phyloP scores from a whole-genome alignment of 2,888 invertebrate genomes.

The Peribatodes rhomboidaria region DNA sequence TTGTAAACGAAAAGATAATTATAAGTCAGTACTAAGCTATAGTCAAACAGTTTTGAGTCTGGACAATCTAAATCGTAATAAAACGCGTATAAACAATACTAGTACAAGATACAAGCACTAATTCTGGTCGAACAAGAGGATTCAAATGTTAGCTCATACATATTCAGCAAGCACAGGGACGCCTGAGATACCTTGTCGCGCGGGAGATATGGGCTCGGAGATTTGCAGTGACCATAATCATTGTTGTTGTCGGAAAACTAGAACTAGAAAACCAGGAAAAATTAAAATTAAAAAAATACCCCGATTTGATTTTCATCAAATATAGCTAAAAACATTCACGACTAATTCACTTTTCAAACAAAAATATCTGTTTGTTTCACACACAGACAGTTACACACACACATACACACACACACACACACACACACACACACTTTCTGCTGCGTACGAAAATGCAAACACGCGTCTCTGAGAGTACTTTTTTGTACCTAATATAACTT shows the following conservation, averaged over 20 bases:
- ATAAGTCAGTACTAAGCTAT: neutral
- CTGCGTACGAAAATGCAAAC: too few relatives aligned
- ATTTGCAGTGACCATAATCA: constrained; percentile 50
- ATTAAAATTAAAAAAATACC: too few relatives aligned
- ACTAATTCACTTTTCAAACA: too few relatives aligned
- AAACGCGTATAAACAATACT: constrained; percentile 54
- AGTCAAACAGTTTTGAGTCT: neutral
- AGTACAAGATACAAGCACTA: constrained; percentile 65
- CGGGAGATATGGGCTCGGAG: constrained; percentile 53
- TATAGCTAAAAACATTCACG: too few relatives aligned
- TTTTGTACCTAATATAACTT: too few relatives aligned
- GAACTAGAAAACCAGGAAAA: neutral
- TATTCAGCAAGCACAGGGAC: constrained; percentile 67
- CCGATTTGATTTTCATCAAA: too few relatives aligned
- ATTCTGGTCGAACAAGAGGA: constrained; percentile 60
- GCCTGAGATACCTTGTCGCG: constrained; percentile 60
- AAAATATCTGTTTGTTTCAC: too few relatives aligned
- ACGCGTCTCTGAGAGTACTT: too few relatives aligned
- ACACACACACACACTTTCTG: too few relatives aligned
- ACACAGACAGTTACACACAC: too few relatives aligned
- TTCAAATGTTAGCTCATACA: constrained; percentile 70
- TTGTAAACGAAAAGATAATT: neutral
- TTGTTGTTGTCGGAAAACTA: neutral
- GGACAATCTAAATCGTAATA: constrained; percentile 25
- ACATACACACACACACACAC: too few relatives aligned